A percentile compares a stretch with the other conserved stretches of the same genome.
These are phyloP conservation scores for Poeciliopsis paucimaculata DNA, from an alignment of 2,797 vertebrate genomes.

Conservation along the genomic window DNA sequence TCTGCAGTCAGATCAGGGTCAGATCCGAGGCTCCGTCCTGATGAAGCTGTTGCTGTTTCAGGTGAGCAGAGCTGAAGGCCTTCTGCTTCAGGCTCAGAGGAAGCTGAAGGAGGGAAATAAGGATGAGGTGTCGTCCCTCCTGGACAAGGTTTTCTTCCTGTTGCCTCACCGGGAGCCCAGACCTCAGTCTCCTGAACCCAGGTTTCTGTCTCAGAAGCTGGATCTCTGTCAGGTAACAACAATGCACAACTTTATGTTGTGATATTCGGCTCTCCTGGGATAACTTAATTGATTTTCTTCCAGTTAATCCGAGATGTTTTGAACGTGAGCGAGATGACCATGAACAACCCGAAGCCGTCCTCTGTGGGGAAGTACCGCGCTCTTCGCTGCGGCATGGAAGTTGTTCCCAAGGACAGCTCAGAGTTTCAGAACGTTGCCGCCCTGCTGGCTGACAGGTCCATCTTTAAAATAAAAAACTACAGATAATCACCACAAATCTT, in stretches of 20 bases:
- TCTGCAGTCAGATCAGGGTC: neutral
- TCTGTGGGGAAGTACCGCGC: constrained; percentile 86
- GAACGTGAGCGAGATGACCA: constrained; percentile 82
- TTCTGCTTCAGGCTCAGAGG: constrained; percentile 81
- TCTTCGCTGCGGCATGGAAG: constrained; percentile 85
- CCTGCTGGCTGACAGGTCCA: constrained; percentile 76
- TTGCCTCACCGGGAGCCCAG: constrained; percentile 66
- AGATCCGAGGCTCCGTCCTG: neutral
- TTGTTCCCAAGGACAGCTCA: constrained; percentile 63
- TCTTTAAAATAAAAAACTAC: neutral
- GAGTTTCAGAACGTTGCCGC: constrained; percentile 76
- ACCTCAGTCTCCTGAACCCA: constrained; percentile 32
- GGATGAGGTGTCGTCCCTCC: constrained; percentile 5
- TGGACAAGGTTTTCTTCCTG: constrained; percentile 75
- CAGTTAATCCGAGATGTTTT: constrained; percentile 87
- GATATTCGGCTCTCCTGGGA: neutral
- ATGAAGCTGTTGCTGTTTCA: constrained; percentile 48
- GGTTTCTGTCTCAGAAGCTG: constrained; percentile 79
- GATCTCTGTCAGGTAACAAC: constrained; percentile 81
- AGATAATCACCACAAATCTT: neutral
- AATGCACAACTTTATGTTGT: neutral
- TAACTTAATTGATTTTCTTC: neutral
- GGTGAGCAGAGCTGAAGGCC: constrained; percentile 86
- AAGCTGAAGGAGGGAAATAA: constrained; percentile 55
- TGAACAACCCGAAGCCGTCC: constrained; percentile 70